Evolutionary conservation across 2,888 invertebrate genomes (phyloP).

Genomic region (Lasioglossum villosulum): DNA sequence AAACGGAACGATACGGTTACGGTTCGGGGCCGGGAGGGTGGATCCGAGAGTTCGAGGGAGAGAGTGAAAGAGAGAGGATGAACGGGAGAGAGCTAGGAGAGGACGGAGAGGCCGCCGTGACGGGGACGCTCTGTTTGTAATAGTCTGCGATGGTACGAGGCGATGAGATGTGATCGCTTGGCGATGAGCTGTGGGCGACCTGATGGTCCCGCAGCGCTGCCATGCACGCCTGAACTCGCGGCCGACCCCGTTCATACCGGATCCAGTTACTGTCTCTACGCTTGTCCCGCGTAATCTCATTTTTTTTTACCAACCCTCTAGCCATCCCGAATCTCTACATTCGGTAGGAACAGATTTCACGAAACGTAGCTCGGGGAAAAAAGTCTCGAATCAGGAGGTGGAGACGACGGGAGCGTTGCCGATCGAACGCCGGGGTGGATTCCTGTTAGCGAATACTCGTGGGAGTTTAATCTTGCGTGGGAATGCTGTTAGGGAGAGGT

Average conservation of each 20-base stretch:
- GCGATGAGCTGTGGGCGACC: slow-evolving; percentile 83
- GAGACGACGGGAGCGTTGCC: neutral
- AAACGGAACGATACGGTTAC: slow-evolving; percentile 26
- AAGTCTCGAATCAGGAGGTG: slow-evolving; percentile 31
- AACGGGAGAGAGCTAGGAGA: slow-evolving; percentile 15
- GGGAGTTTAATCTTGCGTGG: neutral
- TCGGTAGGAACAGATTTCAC: slow-evolving; percentile 21
- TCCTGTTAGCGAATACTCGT: neutral
- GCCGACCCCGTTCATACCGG: slow-evolving; percentile 70
- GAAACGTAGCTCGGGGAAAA: slow-evolving; percentile 9
- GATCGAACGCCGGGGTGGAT: neutral
- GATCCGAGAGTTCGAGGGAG: slow-evolving; percentile 10
- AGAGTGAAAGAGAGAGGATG: slow-evolving; percentile 31
- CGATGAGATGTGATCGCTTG: slow-evolving; percentile 84
- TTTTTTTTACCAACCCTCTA: neutral
- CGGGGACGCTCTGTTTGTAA: slow-evolving; percentile 78
- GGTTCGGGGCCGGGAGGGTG: neutral
- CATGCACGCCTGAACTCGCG: slow-evolving; percentile 62
- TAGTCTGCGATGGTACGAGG: slow-evolving; percentile 82
- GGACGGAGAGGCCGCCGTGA: slow-evolving; percentile 59
- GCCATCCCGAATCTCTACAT: slow-evolving; percentile 32
- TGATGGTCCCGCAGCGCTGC: slow-evolving; percentile 83
- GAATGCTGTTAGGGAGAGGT: neutral
- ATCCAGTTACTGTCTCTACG: slow-evolving; percentile 80
- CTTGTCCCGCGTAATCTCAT: slow-evolving; percentile 68